Evolutionary conservation across 2,888 invertebrate species (phyloP), one percentile per base, ranked within the genome.

Genomic region (Apodemia zela): DNA sequence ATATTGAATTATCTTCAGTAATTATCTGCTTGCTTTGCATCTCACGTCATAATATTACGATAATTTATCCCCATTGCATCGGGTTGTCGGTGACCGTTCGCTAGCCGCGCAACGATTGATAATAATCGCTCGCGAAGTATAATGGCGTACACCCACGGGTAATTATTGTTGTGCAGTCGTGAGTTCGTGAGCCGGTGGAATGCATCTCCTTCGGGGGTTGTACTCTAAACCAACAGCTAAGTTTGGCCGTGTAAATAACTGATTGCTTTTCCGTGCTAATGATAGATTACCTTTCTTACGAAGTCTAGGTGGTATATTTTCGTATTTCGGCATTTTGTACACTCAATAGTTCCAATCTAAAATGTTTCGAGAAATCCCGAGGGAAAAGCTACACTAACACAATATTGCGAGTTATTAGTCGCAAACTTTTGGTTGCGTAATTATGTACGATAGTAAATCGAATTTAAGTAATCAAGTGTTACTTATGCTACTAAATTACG

Each of bases 131-230:
- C 81, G 90, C 87, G 87, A 89, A 89, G 87, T 89, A 91, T 90
- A 91, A 91, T 92, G 85, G 89, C 89, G 90, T 89, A 92, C 92
- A 90, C 90, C 91, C 91, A 90, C 90, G 85, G 89, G 89, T 91
- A 91, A 91, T 91, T 91, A 91, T 91, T 89, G 90, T 88, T 85
- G 89, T 89, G 88, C 83, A 87, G 90, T 91, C 90, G 90, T 91
- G 90, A 90, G 90, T 86, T 91, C 91, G 91, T 91, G 91, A 86
- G 89, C 81, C 79, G 80, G 81, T 84, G 85, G 91, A 90, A 91
- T 91, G 91, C 90, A 90, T 89, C 90, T 91, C 91, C 91, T 91
- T 89, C 89, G 89, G 91, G 91, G 91, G 91, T 87, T 90, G 89
- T 82, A 84, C 85, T 82, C 89, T 86, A 89, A 87, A 89, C 87